Percentiles rank a stretch among this genome's conserved stretches.
phyloP scores from a whole-genome alignment of 2,888 invertebrate species.

The Lepetodrilus schrolli region DNA sequence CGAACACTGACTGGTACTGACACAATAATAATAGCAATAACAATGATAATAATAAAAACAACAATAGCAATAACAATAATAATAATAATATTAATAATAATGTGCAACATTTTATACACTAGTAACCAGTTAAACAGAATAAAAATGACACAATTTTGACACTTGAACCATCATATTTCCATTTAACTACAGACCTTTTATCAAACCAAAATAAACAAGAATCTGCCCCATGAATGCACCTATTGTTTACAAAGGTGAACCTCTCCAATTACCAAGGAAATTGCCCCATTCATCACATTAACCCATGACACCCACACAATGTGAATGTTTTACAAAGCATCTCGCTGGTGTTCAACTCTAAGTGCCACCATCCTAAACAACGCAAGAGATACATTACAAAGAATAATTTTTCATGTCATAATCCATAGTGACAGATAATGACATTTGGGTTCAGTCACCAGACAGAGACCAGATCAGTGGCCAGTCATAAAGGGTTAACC shows the following conservation, averaged over 20 bases:
- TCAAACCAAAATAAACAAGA: no score
- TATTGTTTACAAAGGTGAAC: neutral
- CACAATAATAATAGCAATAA: no score
- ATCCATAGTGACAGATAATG: conserved; percentile 1
- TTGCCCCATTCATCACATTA: neutral
- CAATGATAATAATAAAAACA: no score
- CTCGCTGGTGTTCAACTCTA: neutral
- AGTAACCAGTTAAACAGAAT: no score
- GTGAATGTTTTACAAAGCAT: neutral
- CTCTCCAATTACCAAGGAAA: neutral
- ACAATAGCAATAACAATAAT: no score
- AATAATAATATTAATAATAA: no score
- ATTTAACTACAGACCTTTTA: neutral
- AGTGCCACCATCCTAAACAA: neutral
- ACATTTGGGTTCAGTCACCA: no score
- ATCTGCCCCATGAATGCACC: neutral
- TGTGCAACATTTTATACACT: no score
- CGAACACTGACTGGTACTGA: no score
- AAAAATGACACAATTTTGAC: no score
- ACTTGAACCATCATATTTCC: no score
- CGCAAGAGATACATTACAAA: conserved; percentile 4
- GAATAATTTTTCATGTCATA: neutral
- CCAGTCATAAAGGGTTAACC: neutral
- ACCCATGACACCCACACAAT: neutral
- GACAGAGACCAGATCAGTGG: no score